Percentiles rank a stretch among this genome's conserved stretches.
Conservation (phyloP, 2,797 vertebrate species). For the Agapornis canus region DNA sequence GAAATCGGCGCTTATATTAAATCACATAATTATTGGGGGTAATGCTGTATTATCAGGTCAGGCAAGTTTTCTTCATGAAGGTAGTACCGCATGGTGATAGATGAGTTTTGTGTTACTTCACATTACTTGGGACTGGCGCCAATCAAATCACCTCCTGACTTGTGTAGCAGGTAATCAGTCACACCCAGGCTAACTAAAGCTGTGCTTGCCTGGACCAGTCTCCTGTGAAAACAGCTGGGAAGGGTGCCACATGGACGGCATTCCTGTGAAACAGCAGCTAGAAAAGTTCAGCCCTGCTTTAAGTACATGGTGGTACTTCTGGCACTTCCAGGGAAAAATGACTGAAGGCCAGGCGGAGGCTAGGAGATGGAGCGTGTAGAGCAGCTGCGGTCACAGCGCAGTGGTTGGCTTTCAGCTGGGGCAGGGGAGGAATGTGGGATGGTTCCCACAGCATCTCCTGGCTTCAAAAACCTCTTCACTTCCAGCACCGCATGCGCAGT, state of each 20-base stretch:
- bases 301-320: background rate
- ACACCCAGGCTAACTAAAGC: constrained; percentile 54
- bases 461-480: constrained; percentile 7
- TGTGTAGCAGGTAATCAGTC: constrained; percentile 49
- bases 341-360: background rate
- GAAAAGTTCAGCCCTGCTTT: background rate
- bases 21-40: constrained; percentile 13
- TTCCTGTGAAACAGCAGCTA: background rate
- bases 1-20: constrained; percentile 29
- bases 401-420: constrained; percentile 20
- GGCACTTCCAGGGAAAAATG: background rate
- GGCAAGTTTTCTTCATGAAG: constrained; percentile 32
- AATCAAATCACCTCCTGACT: constrained; percentile 40
- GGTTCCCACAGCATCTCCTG: constrained; percentile 38
- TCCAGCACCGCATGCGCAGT: background rate
- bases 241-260: background rate
- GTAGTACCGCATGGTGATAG: background rate
- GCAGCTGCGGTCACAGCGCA: background rate
- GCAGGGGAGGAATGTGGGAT: background rate
- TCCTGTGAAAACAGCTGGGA: constrained; percentile 42
- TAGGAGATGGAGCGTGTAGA: background rate
- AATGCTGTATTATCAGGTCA: constrained; percentile 37
- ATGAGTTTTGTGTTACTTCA: constrained; percentile 52
- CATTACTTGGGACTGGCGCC: background rate
- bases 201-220: constrained; percentile 45